Conservation (phyloP, 2,888 invertebrate genomes). For the Mactromeris polynyma region DNA sequence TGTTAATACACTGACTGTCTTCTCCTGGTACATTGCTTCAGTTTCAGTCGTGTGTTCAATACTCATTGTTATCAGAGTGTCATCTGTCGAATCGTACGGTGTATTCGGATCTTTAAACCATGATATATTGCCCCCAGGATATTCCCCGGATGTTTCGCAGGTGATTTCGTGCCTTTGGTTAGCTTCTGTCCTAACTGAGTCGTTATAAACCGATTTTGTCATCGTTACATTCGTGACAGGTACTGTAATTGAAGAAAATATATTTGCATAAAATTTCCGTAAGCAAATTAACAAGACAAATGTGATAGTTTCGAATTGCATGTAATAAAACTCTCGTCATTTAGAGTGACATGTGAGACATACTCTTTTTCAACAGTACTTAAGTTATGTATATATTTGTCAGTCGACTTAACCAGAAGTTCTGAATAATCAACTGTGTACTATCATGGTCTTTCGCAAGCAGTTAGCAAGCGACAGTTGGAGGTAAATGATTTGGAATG, state of each 20-base stretch:
- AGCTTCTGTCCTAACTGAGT: background rate
- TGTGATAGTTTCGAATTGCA: too few species aligned
- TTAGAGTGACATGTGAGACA: too few species aligned
- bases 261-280: too few species aligned
- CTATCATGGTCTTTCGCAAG: too few species aligned
- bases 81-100: background rate
- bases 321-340: too few species aligned
- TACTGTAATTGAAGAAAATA: background rate
- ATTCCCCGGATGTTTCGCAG: background rate
- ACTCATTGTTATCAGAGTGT: background rate
- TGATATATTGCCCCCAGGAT: background rate
- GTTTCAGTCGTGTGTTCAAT: background rate
- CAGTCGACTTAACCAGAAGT: too few species aligned
- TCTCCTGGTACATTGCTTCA: background rate
- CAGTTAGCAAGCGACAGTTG: too few species aligned
- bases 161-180: background rate
- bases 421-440: too few species aligned
- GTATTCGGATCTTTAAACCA: background rate
- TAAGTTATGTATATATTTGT: too few species aligned
- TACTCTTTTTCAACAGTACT: too few species aligned
- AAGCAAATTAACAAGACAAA: too few species aligned
- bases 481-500: too few species aligned
- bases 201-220: background rate
- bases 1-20: background rate
- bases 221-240: background rate